Conservation (phyloP, 2,113 vertebrate species). For the Rousettus leschenaultii region DNA sequence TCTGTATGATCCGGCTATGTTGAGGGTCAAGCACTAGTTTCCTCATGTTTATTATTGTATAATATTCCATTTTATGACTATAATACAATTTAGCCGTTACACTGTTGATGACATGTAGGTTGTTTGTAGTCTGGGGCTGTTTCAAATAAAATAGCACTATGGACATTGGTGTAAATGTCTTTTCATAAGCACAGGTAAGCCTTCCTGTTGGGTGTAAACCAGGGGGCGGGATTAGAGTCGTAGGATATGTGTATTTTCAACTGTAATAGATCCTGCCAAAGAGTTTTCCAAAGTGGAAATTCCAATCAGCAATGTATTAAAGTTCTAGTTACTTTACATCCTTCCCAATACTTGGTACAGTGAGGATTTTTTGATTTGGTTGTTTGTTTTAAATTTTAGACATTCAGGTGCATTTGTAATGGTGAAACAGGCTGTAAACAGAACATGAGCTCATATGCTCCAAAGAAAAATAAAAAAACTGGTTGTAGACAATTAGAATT, state of each 20-base stretch:
- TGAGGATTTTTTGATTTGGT: too few relatives aligned
- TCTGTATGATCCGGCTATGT: not conserved
- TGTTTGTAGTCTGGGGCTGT: not conserved
- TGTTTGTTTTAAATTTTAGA: not conserved
- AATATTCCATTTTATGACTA: not conserved
- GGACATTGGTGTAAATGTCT: not conserved
- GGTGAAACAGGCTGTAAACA: not conserved
- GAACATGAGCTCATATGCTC: not conserved
- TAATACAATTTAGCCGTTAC: not conserved
- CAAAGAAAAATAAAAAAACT: not conserved
- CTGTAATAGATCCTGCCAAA: not conserved
- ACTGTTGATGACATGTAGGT: too few relatives aligned
- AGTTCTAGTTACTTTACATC: not conserved
- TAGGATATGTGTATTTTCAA: not conserved
- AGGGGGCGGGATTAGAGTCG: not conserved
- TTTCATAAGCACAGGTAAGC: not conserved
- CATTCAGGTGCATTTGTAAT: not conserved
- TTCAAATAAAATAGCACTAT: not conserved
- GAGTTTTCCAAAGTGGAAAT: not conserved
- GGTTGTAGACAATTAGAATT: not conserved
- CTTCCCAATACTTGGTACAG: not conserved
- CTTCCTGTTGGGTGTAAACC: not conserved
- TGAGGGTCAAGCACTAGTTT: not conserved
- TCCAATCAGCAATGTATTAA: not conserved
- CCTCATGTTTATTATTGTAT: not conserved